Percentiles rank a stretch among this genome's conserved stretches.
Evolutionary conservation across 1,140 invertebrate species (phyloP).

Genomic region (Periplaneta americana): DNA sequence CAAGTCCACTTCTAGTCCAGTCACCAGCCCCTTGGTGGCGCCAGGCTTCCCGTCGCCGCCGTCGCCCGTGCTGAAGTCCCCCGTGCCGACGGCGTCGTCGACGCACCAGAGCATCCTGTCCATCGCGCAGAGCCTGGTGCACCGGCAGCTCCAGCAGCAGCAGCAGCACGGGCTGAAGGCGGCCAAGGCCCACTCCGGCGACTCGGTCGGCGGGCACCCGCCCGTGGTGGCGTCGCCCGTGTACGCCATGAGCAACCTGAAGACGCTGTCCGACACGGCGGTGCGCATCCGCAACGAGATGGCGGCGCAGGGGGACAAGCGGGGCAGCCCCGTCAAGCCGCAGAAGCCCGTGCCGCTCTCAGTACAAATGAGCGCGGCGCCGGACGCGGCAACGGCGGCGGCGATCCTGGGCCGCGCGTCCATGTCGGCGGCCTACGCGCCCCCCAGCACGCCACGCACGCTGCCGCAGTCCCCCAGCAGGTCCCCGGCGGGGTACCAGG

Average conservation of each 20-base stretch:
- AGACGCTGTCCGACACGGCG: constrained; percentile 28
- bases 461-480: background rate
- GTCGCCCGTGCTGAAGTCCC: background rate
- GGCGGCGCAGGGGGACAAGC: background rate
- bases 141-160: constrained; percentile 1
- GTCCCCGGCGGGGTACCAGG: background rate
- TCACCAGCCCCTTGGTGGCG: constrained; percentile 13
- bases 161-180: constrained; percentile 12
- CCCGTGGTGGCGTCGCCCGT: constrained; percentile 16
- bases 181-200: background rate
- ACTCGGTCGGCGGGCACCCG: constrained; percentile 22
- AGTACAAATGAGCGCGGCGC: background rate
- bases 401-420: background rate
- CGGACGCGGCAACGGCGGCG: background rate
- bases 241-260: constrained; percentile 26
- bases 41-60: constrained; percentile 6
- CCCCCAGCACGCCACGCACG: background rate
- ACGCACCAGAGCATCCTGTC: constrained; percentile 25
- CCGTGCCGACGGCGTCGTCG: background rate
- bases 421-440: background rate
- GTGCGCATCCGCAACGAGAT: constrained; percentile 25
- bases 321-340: background rate
- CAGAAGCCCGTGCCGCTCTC: background rate
- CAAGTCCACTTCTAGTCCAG: constrained; percentile 14
- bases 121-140: constrained; percentile 30